phyloP scores from a whole-genome alignment of 2,113 vertebrate genomes.

The Ptyas mucosa region DNA sequence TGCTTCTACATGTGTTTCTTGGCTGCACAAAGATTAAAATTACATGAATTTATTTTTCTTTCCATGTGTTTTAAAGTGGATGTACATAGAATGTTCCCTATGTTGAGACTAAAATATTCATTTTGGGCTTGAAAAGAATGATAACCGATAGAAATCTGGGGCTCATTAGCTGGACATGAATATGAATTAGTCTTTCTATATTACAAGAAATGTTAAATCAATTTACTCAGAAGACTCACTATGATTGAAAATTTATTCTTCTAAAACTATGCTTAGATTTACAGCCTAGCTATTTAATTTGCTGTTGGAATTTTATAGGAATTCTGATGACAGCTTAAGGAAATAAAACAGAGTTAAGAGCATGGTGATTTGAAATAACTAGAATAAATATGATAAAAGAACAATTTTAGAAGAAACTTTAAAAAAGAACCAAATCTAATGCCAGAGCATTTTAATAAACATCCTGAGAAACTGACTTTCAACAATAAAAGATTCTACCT shows the following conservation, averaged over 20 bases:
- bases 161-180: not conserved
- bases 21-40: not conserved
- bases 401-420: slow-evolving; percentile 25
- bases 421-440: slow-evolving; percentile 19
- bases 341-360: slow-evolving; percentile 15
- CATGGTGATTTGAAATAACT: not conserved
- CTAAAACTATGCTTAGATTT: not conserved
- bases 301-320: not conserved
- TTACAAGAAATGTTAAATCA: not conserved
- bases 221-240: not conserved
- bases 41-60: not conserved
- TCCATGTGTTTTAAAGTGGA: not conserved
- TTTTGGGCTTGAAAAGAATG: not conserved
- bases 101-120: not conserved
- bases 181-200: not conserved
- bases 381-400: slow-evolving; percentile 26
- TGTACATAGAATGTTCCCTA: not conserved
- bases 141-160: not conserved
- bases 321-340: slow-evolving; percentile 14
- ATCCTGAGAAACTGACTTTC: slow-evolving; percentile 39
- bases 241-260: not conserved
- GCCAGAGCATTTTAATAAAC: slow-evolving; percentile 44
- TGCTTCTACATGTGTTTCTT: not conserved
- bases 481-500: slow-evolving; percentile 39
- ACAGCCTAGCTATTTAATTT: slow-evolving; percentile 1